Evolutionary conservation across 2,797 vertebrate species (phyloP).

Genomic region (Pseudomugil gertrudae): DNA sequence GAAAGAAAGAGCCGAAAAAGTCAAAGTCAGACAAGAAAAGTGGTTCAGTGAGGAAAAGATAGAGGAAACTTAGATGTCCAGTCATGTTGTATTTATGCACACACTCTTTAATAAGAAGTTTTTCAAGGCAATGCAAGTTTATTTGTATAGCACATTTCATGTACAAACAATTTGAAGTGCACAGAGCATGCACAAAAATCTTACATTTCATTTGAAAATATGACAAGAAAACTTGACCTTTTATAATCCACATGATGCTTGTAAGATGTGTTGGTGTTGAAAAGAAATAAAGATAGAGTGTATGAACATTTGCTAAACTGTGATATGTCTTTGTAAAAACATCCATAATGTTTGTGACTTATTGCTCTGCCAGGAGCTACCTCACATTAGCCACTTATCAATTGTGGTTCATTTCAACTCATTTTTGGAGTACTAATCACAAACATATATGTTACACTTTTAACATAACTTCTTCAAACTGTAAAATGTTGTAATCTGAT

Average conservation of each 20-base stretch:
- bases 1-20: constrained; percentile 90
- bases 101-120: constrained; percentile 13
- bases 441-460: neutral
- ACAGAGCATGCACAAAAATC: too few species aligned
- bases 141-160: too few species aligned
- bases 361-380: neutral
- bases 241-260: constrained; percentile 17
- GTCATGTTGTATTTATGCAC: constrained; percentile 65
- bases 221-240: constrained; percentile 9
- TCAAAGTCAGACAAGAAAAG: constrained; percentile 87
- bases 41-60: constrained; percentile 89
- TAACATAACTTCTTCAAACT: neutral
- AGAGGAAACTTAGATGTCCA: constrained; percentile 58
- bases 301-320: constrained; percentile 5
- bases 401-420: neutral
- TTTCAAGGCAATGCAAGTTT: constrained; percentile 26
- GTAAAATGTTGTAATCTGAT: neutral
- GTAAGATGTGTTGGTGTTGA: constrained; percentile 33
- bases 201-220: constrained; percentile 22
- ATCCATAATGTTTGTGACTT: neutral
- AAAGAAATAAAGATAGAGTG: constrained; percentile 54
- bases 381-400: neutral
- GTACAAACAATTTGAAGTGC: too few species aligned
- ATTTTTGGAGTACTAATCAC: neutral
- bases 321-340: constrained; percentile 12